Base-by-base conservation (phyloP, 1,140 invertebrate genomes). In the Drosophila hydei region DNA sequence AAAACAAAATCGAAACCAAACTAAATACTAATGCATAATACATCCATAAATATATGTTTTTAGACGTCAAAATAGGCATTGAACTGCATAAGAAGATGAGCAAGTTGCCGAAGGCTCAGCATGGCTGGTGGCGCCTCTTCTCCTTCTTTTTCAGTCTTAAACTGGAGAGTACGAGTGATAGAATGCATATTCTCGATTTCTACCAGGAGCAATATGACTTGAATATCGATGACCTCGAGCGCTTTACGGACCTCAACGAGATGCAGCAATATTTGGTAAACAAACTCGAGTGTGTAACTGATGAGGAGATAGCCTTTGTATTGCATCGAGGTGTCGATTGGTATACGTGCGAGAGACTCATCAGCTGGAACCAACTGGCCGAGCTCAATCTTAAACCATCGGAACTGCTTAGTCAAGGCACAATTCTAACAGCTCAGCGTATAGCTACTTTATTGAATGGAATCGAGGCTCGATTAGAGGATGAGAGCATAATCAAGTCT, bases 91-190 rank as follows among this genome's bases (percentile, higher is more conserved):
- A 62, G 9, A 59, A 69, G 16, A 12, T 69, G 14, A 62, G 65
- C 16, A 27, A 47, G 16, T 47, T 69, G 38, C 63, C 70, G 0
- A 60, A 16, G 27, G 25, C 9, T 3, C 70, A 67, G 11, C 70
- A 72, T n/a, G 70, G 70, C 12, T 72, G 70, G 63, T 72, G 62
- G 62, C 70, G 70, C 38, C 61, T 67, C 0, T 69, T 52, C 58
- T 61, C 38, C 1, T 69, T 69, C 23, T 69, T 69, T n/a, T 69
- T 61, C 27, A 38, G 47, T 6, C 3, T 69, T 11, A 61, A 69
- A 14, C 58, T 68, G 1, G 56, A 68, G 25, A 43, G 55, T 4
- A 6, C 23, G 12, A 36, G 11, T 18, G 65, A 52, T 25, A 23
- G 58, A 33, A 40, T 23, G 27, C 16, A 60, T 5, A 72, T 63